Percentiles rank a stretch among this genome's conserved stretches.
Evolutionary conservation across 2,113 vertebrate species (phyloP).

Genomic region (Ptychochromis oligacanthus): DNA sequence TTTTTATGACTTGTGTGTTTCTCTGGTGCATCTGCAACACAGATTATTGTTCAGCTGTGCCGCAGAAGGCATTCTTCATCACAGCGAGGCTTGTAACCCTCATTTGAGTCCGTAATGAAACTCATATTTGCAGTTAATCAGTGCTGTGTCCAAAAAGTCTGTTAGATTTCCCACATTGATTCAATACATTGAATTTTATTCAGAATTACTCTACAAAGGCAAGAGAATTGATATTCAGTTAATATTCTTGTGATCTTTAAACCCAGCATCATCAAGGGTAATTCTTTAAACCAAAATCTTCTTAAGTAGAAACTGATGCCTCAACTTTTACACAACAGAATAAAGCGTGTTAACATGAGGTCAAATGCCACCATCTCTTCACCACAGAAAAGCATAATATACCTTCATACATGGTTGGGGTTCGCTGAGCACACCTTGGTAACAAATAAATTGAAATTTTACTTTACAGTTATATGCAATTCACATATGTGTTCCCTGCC

Average conservation of each 20-base stretch:
- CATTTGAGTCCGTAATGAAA: constrained; percentile 28
- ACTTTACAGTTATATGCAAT: too few species aligned
- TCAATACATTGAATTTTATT: not conserved
- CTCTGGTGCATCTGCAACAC: constrained; percentile 58
- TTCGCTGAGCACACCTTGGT: not conserved
- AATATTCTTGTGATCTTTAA: not conserved
- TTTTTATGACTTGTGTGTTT: constrained; percentile 53
- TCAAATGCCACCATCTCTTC: not conserved
- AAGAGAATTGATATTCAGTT: not conserved
- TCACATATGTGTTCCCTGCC: not conserved
- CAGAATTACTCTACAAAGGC: too few species aligned
- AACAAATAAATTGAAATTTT: not conserved
- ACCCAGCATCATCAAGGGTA: not conserved
- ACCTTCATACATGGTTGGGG: not conserved
- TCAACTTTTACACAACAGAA: not conserved
- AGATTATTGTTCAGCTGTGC: constrained; percentile 57
- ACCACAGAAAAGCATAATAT: not conserved
- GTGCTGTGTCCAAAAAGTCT: not conserved
- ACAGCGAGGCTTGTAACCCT: constrained; percentile 8
- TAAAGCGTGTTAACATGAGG: not conserved
- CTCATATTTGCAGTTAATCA: constrained; percentile 23
- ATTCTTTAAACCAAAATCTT: not conserved
- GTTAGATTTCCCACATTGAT: not conserved
- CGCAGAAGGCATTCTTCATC: constrained; percentile 51
- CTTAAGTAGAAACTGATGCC: not conserved